phyloP scores from a whole-genome alignment of 2,797 vertebrate species.

The Pantherophis alleghaniensis region DNA sequence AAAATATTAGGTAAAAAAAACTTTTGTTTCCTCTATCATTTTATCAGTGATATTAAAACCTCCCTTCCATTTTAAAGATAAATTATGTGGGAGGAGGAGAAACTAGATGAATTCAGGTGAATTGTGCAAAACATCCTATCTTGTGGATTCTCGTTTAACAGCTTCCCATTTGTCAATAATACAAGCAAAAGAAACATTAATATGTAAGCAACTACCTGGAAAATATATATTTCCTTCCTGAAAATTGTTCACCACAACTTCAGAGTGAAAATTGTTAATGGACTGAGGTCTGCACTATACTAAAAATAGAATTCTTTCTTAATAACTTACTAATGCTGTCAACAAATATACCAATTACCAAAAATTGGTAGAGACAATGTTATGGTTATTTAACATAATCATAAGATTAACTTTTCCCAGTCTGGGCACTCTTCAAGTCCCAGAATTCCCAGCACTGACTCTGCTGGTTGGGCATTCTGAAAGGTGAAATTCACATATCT shows the following conservation, averaged over 20 bases:
- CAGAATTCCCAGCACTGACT: not conserved
- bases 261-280: not conserved
- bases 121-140: not conserved
- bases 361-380: not conserved
- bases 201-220: not conserved
- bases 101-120: not conserved
- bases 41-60: not conserved
- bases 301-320: not conserved
- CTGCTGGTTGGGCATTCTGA: not conserved
- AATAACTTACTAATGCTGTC: not conserved
- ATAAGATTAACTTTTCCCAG: not conserved
- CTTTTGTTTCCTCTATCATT: not conserved
- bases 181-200: not conserved
- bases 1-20: not conserved
- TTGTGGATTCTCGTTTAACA: not conserved
- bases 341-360: not conserved
- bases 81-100: not conserved
- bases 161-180: not conserved
- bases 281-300: not conserved
- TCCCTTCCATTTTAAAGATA: not conserved
- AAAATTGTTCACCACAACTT: not conserved
- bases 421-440: not conserved
- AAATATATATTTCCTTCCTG: not conserved
- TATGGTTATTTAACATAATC: not conserved
- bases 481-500: not conserved